Evolutionary conservation across 2,113 vertebrate species (phyloP), one percentile per base, ranked within the genome.

Genomic region (Melospiza melodia): DNA sequence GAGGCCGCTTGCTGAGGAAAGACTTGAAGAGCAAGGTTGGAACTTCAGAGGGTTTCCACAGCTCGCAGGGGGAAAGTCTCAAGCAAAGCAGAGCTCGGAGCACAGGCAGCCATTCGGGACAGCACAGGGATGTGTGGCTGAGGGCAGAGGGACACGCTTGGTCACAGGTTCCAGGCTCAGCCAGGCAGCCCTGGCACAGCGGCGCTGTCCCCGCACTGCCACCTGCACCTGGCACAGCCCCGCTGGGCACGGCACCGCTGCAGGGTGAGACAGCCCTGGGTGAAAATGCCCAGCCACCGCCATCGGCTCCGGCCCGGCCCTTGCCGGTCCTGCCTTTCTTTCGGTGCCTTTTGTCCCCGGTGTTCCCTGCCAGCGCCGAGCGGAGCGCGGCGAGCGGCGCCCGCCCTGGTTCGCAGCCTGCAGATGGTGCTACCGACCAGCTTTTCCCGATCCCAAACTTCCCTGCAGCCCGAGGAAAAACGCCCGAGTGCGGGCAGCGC

Each of bases 371-470:
- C 19, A 76, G 84, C 1, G 66, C 62, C n/a, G 59, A 3, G 65
- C 63, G 25, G 48, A 37, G 27, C 44, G 10, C 49, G 6, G 54
- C 8, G 15, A 18, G 65, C 17, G 1, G 25, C 18, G 83, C 85
- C 79, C 37, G 25, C 68, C 94, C 87, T 33, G 94, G 59, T 77
- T 6, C 18, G 76, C 98, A 97, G 98, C 99, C 99, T 99, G 99
- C 98, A 99, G 99, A 99, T 99, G 99, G 99, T 98, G 99, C 99
- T 99, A 96, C 97, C 97, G 98, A 96, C 98, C 98, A 98, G 98
- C 95, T 98, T 98, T 98, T 98, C 97, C 72, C 46, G 24, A n/a
- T 92, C 48, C 49, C 73, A 18, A 87, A 58, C 3, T 68, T 63
- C 68, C 66, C 48, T 76, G 55, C 67, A 27, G 67, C 39, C 80